Evolutionary conservation across 2,888 invertebrate species (phyloP), one percentile per base, ranked within the genome.

Genomic region (Apoda limacodes): DNA sequence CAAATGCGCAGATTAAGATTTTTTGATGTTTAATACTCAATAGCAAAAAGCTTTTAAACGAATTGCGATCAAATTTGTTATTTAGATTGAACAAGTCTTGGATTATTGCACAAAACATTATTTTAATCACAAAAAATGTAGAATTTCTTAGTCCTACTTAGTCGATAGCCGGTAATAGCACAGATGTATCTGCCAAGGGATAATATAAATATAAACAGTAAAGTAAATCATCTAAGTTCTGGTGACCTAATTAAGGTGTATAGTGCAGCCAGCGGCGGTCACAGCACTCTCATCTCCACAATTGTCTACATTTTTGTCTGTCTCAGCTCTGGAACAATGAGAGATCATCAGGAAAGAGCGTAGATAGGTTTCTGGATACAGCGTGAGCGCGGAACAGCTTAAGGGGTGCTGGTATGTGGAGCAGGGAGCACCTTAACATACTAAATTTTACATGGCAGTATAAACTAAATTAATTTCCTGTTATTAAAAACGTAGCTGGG

Each of bases 261-360:
- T 34, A 25, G 27, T 24, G 37, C 32, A 43, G 45, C 53, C 50
- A 43, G 43, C 52, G 51, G 55, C 55, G 52, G 48, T 53, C 48
- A 48, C 42, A 40, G 45, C 43, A 47, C 45, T 44, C 53, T 51
- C 55, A 50, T 50, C 53, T 50, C 25, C 43, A 43, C 60, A 45
- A 60, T 60, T 60, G 60, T 60, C 52, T 58, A 50, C 45, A 49
- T 55, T 59, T 55, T 55, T 57, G 49, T 48, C 45, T 40, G 30
- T 34, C 33, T 25, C 28, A 22, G 31, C 43, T 34, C 34, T 34
- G 40, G 54, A 57, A 59, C 60, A 59, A 59, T 60, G 52, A 46
- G 45, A 46, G 52, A 55, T 52, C 54, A 50, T 41, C 44, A 50
- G 48, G 49, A 47, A 52, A 57, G 52, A 48, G 48, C 45, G 41